phyloP scores from a whole-genome alignment of 2,888 invertebrate species.

The Archaeoteleia sp. region DNA sequence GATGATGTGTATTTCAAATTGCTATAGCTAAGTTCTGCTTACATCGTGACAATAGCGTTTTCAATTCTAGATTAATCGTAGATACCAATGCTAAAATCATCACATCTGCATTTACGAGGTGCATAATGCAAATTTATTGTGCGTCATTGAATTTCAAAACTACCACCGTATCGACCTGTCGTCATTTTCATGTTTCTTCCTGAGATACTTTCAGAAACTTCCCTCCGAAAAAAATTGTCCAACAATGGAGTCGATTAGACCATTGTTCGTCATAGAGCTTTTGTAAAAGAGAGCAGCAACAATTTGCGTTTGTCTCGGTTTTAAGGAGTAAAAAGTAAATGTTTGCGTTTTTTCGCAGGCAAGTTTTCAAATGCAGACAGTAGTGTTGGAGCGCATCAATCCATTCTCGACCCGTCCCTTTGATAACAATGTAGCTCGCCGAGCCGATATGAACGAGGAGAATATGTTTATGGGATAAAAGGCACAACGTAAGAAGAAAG shows the following conservation, averaged over 20 bases:
- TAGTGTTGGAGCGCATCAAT: constrained; percentile 43
- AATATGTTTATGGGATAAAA: constrained; percentile 59
- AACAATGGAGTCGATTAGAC: too few species aligned
- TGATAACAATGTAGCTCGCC: constrained; percentile 21
- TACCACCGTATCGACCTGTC: constrained; percentile 14
- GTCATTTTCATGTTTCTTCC: constrained; percentile 14
- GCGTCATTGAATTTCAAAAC: constrained; percentile 70
- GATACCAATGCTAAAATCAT: constrained; percentile 68
- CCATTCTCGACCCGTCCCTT: constrained; percentile 62
- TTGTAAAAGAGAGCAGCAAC: too few species aligned
- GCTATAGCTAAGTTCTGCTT: constrained; percentile 43
- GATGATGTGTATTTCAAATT: constrained; percentile 43
- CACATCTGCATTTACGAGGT: constrained; percentile 72
- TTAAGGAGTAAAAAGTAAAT: too few species aligned
- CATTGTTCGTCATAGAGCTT: too few species aligned
- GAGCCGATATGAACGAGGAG: too few species aligned
- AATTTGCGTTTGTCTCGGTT: too few species aligned
- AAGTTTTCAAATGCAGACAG: background rate
- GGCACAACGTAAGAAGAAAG: constrained; percentile 69
- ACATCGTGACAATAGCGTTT: constrained; percentile 45
- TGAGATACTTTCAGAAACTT: constrained; percentile 26
- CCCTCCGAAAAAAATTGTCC: background rate
- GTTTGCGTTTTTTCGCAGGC: background rate
- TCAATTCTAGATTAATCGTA: constrained; percentile 57
- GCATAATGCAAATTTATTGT: constrained; percentile 72